Base-by-base conservation (phyloP, 2,888 invertebrate species). In the Acronicta leporina region DNA sequence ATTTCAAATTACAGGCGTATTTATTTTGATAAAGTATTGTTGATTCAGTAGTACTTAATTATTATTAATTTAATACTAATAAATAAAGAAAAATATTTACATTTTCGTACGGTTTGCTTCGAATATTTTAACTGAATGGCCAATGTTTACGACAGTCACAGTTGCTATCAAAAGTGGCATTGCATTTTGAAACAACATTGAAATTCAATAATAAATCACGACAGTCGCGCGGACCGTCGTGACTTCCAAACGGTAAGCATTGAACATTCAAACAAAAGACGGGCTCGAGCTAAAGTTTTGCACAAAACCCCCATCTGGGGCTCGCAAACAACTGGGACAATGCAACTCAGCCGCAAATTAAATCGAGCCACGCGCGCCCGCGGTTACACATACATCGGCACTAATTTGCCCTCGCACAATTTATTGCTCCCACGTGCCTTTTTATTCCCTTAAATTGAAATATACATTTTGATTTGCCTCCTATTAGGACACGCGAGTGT, bases 361-460 rank as follows among this genome's bases (percentile, higher is more conserved):
- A 88, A 89, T 86, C 81, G 81, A 68, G 80, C 84, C 73, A 72
- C 69, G 66, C 73, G 72, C 75, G 60, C 71, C 67, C 68, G 84
- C 81, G 85, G 86, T 86, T 82, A 81, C 81, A 83, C 84, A 84
- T 79, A 86, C 85, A 86, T 87, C 79, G 86, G 79, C 83, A 86
- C 85, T 90, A 90, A 89, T 88, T 88, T 86, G 84, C 83, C 75
- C 78, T 73, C 63, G 73, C 78, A 79, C 80, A 83, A 89, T 91
- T 88, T 90, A 90, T 87, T 76, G 75, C 84, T 67, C 81, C 77
- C 81, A 76, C 80, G 78, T 79, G 81, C 76, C 80, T 82, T 87
- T 85, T 87, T 84, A 83, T 82, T 78, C 68, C 60, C 63, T 76
- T 77, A 74, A 82, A 85, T 84, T 82, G 79, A 81, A 84, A 83